Conservation (phyloP, 2,888 invertebrate species). For the Hoplodrina ambigua region DNA sequence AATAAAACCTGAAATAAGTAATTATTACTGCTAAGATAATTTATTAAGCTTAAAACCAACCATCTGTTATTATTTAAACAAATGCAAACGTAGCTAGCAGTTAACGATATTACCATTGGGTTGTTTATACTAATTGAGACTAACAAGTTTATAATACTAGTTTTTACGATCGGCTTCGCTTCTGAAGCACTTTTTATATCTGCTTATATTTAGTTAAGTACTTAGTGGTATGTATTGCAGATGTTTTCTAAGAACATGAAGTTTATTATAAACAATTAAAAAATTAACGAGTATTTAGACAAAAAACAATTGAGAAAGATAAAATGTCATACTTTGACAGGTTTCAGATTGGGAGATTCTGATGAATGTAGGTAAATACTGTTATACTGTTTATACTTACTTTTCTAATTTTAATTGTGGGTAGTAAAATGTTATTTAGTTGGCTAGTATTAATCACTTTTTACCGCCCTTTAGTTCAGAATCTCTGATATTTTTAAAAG, state of each 20-base stretch:
- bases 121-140: constrained; percentile 60
- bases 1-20: constrained; percentile 2
- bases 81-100: constrained; percentile 40
- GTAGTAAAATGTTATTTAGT: not conserved
- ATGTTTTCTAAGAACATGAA: constrained; percentile 51
- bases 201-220: constrained; percentile 33
- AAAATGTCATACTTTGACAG: constrained; percentile 27
- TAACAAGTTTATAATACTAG: constrained; percentile 61
- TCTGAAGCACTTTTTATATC: constrained; percentile 47
- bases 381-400: not conserved
- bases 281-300: constrained; percentile 45
- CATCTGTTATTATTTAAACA: constrained; percentile 44
- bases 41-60: constrained; percentile 23
- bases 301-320: constrained; percentile 34
- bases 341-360: constrained; percentile 17
- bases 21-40: constrained; percentile 26
- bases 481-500: not conserved
- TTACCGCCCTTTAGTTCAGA: too few species aligned
- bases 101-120: constrained; percentile 48
- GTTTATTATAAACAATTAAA: constrained; percentile 46
- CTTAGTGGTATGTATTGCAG: constrained; percentile 49
- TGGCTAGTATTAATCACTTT: not conserved
- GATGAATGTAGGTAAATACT: not conserved
- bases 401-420: not conserved
- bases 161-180: constrained; percentile 53